phyloP scores from a whole-genome alignment of 2,888 invertebrate genomes.

The Pammene aurita region DNA sequence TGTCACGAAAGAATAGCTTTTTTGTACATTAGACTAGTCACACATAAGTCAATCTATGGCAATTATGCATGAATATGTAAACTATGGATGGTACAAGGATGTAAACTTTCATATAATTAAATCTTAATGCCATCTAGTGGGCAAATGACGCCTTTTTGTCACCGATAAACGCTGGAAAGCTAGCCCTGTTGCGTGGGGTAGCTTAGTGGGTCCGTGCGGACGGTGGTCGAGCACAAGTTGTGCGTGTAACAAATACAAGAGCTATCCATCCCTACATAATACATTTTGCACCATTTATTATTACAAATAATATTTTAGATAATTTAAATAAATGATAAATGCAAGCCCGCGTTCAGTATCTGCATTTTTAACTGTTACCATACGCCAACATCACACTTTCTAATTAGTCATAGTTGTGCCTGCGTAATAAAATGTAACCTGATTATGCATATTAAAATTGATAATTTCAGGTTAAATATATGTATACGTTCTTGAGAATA shows the following conservation, averaged over 20 bases:
- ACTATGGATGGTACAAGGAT: no score
- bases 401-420: not conserved
- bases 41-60: slow-evolving; percentile 69
- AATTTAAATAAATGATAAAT: no score
- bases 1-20: slow-evolving; percentile 13
- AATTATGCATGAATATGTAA: not conserved
- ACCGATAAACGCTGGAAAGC: not conserved
- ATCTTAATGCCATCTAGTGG: not conserved
- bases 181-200: slow-evolving; percentile 3
- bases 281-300: no score
- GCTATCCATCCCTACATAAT: no score
- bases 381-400: slow-evolving; percentile 1
- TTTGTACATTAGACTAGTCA: slow-evolving; percentile 79
- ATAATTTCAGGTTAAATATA: not conserved
- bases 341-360: no score
- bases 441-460: not conserved
- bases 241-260: no score
- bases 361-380: not conserved
- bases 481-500: not conserved
- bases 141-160: not conserved
- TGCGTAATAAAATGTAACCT: slow-evolving; percentile 9
- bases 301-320: no score
- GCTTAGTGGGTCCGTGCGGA: not conserved
- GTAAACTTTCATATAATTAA: not conserved
- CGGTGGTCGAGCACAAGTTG: not conserved